Base-by-base conservation (phyloP, 2,113 vertebrate species). In the Etia nguti region DNA sequence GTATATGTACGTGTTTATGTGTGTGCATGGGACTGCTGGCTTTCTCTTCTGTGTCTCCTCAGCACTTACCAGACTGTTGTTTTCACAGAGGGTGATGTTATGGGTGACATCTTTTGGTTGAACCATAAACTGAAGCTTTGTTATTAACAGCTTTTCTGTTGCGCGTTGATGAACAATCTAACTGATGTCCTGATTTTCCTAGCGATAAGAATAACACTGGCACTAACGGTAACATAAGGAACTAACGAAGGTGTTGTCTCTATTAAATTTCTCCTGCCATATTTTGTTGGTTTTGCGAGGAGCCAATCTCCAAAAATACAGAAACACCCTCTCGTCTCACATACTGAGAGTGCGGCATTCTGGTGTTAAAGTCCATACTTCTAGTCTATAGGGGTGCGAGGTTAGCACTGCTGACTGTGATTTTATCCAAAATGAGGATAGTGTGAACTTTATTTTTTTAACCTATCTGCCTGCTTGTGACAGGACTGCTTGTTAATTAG, bases 371-470 rank as follows among this genome's bases (percentile, higher is more conserved):
- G 81, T 88, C 82, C 13, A 9, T 86, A 91, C 90, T 86, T 93
- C 85, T 85, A 86, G 81, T 89, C 52, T 80, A 84, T 82, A 90
- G 82, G 83, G 86, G 89, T 88, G 89, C 24, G 80, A 94, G 85
- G 85, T 91, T 88, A 86, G 88, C 86, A 46, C 73, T 24, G 26
- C 82, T 86, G 79, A 92, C 91, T 87, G 88, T 79, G 87, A 92
- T 38, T 92, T 88, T 87, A 93, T 81, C 43, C 87, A 85, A 86
- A 90, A 91, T 90, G 81, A 85, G 59, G 68, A 57, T 87, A 81
- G 80, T 92, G 92, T 92, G 87, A 90, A 84, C 79, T 89, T 81
- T 90, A 65, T 93, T 92, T 31, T 34, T 92, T 90, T 89, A 92
- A 86, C 84, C 80, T 90, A 56, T 89, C 60, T 46, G 62, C 88